These are phyloP conservation scores for Pseudomyrmex cubaensis DNA, from an alignment of 1,140 invertebrate genomes.

Conservation along the genomic window DNA sequence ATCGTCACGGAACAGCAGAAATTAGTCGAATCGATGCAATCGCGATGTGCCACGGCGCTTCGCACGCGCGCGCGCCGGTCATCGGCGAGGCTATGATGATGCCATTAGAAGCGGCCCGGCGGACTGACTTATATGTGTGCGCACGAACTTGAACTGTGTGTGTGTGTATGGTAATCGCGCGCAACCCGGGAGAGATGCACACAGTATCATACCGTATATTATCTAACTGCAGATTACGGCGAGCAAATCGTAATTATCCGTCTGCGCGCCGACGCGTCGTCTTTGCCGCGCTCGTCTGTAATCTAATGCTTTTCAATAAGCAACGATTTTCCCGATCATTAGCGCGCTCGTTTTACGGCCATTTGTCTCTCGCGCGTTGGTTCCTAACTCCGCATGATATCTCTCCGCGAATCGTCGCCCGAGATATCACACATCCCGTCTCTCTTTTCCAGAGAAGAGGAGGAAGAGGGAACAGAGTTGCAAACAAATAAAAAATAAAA, in stretches of 20 bases:
- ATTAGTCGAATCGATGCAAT: constrained; percentile 55
- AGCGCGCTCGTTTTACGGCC: constrained; percentile 68
- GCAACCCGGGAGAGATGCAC: constrained; percentile 48
- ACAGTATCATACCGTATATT: constrained; percentile 78
- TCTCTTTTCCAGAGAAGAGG: background rate
- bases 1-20: constrained; percentile 50
- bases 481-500: constrained; percentile 9
- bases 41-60: constrained; percentile 54
- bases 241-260: constrained; percentile 80
- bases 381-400: background rate
- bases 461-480: background rate
- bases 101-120: constrained; percentile 74
- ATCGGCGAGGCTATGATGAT: constrained; percentile 71
- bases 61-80: constrained; percentile 22
- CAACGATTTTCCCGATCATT: constrained; percentile 80
- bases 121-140: constrained; percentile 9
- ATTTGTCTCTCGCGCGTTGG: constrained; percentile 47
- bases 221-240: constrained; percentile 78
- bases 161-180: constrained; percentile 65
- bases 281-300: constrained; percentile 60
- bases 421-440: background rate
- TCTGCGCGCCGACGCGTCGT: constrained; percentile 49
- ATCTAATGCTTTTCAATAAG: constrained; percentile 82
- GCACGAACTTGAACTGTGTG: constrained; percentile 12
- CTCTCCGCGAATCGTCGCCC: background rate